Base-by-base conservation (phyloP, 64 coral and sea anemone genomes). In the Montipora efflorescens region DNA sequence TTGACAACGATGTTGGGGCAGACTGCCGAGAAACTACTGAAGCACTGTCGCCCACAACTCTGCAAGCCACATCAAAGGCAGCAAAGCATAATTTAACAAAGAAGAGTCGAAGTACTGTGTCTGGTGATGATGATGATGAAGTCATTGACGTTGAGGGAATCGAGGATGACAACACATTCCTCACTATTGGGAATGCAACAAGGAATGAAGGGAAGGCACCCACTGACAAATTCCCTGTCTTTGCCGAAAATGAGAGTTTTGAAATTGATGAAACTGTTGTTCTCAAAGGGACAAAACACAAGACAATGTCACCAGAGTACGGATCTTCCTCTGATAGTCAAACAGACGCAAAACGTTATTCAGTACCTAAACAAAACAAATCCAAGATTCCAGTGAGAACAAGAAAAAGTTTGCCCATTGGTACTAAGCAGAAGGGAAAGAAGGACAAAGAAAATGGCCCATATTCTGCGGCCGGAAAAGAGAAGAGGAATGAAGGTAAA, bases 301-400 rank as follows among this genome's bases (percentile, higher is more conserved):
- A 97, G 80, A 53, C 51, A 28, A 97, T 97, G 88, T 97, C 95
- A 19, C 91, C 95, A 48, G 95, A 97, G 51, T 97, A 91, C 77
- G 95, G 84, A 7, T 77, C 87, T 7, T 67, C 36, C 16, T 86
- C 66, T 46, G 68, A 83, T 49, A 75, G 49, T 82, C 90, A 67
- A 59, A 47, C 21, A 59, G 45, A 83, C 3, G 16, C 15, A 19
- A 58, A 28, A 15, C 10, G 28, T 59, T 18, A 4, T 16, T 36
- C 49, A 36, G 79, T n/a, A 71, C 16, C 28, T 28, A 81, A 19
- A 28, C 66, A 23, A 48, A 82, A 59, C 64, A 91, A 74, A n/a
- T 81, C 61, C 3, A 72, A 45, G 48, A 91, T 76, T 47, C 72
- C 72, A 47, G 74, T 79, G 0, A 47, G 72, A 52, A 77, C 44